phyloP scores from a whole-genome alignment of 1,140 invertebrate genomes.

The Pantala flavescens region DNA sequence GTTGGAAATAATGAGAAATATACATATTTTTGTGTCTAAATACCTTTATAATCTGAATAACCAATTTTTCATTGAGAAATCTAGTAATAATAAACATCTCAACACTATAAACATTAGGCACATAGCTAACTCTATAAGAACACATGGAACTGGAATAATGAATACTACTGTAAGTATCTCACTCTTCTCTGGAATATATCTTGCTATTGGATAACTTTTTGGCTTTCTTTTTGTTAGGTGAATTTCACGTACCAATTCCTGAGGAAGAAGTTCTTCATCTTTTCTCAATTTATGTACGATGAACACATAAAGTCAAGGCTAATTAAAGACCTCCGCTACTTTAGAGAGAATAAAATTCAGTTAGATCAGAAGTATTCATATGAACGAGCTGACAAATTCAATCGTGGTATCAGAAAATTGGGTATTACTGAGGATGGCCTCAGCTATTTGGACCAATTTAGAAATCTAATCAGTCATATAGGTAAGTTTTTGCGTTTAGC shows the following conservation, averaged over 20 bases:
- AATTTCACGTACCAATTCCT: slow-evolving; percentile 97
- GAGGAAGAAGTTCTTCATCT: slow-evolving; percentile 83
- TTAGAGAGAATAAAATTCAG: slow-evolving; percentile 46
- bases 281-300: slow-evolving; percentile 97
- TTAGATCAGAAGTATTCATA: slow-evolving; percentile 60
- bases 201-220: background rate
- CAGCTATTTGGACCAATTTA: slow-evolving; percentile 87
- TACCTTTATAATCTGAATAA: slow-evolving; percentile 96
- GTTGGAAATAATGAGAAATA: slow-evolving; percentile 94
- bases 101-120: slow-evolving; percentile 94
- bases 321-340: slow-evolving; percentile 75
- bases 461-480: slow-evolving; percentile 85
- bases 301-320: slow-evolving; percentile 95
- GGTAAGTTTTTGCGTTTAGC: no score
- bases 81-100: slow-evolving; percentile 86
- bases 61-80: slow-evolving; percentile 90
- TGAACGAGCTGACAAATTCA: slow-evolving; percentile 90
- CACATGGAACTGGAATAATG: slow-evolving; percentile 95
- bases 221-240: slow-evolving; percentile 40
- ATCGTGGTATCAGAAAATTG: slow-evolving; percentile 80
- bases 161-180: slow-evolving; percentile 71
- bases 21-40: slow-evolving; percentile 87
- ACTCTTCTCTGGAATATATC: background rate
- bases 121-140: slow-evolving; percentile 94
- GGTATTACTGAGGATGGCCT: slow-evolving; percentile 72